Evolutionary conservation across 2,888 invertebrate genomes (phyloP), one percentile per base, ranked within the genome.

Genomic region (Leucophora obtusa): DNA sequence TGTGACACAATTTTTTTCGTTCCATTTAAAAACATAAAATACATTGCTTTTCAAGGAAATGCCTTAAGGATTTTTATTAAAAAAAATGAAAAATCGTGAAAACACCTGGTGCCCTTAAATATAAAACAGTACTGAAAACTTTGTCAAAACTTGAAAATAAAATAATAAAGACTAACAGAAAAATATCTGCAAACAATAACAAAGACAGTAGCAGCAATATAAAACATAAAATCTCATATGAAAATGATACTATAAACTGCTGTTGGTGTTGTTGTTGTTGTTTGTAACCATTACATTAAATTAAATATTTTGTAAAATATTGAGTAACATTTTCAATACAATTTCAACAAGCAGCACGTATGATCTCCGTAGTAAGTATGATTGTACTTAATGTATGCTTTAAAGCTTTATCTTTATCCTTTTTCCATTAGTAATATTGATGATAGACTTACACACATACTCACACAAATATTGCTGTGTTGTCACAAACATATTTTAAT

Each of bases 391-490:
- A 74, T 70, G 70, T 72, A 63, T 68, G 68, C 62, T 80, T 75
- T 80, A 71, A 75, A 71, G 79, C 68, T 80, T 83, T 79, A 81
- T 81, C 76, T 79, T 79, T 79, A 81, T 81, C 66, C 81, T 79
- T 81, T 81, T 81, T 65, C 81, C 82, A 82, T 82, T 83, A 83
- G 75, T 75, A 71, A 76, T 81, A 83, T 83, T 74, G 79, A 81
- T 76, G 68, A 68, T 56, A 76, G 51, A 72, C 75, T 63, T 56
- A 63, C 56, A 28, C 24, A 21, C 21, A 62, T 17, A 43, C n/a
- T 17, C 18, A 43, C 10, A 56, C 14, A 24, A 8, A 38, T 15
- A 50, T n/a, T 5, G 28, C 18, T 28, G 58, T 28, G n/a, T 24
- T 47, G 17, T 33, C 59, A 71, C 66, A 68, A 28, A 28, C 38